Base-by-base conservation (phyloP, 2,797 vertebrate genomes). In the Aplochiton taeniatus region DNA sequence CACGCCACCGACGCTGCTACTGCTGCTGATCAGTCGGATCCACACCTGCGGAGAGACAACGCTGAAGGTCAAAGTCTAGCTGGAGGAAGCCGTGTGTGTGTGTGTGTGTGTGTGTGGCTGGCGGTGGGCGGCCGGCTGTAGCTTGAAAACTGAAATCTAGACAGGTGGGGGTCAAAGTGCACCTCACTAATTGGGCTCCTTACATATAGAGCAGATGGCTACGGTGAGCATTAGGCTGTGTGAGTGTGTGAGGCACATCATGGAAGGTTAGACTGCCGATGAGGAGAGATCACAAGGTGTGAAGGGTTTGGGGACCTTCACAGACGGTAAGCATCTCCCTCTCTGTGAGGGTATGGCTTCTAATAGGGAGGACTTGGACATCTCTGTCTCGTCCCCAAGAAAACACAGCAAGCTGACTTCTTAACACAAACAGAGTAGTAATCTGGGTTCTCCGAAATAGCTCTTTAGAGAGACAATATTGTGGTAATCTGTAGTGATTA, bases 171-270 rank as follows among this genome's bases (percentile, higher is more conserved):
- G 87, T 87, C 83, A 86, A 81, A 88, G 89, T 69, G 72, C 74
- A 68, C 46, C 69, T 74, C 82, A 82, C 79, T 91, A 88, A 91
- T 86, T 86, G 85, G 88, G 74, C 72, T 66, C 73, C 82, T 85
- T 78, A 31, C 85, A 86, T 81, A 82, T 84, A 68, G 76, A 90
- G 78, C 91, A 92, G 91, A 92, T 92, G 91, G 85, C 66, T 49
- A 70, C 44, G 77, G 68, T 77, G 82, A 81, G 82, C 82, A 87
- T 77, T 77, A 85, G 82, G 76, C 49, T 58, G 16, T 54, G 11
- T 49, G 42, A 57, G 73, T 61, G 65, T 49, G 59, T 46, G 51
- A 7, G 42, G 2, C 31, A 31, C 31, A 31, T 31, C 31, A 31
- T 31, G 31, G 31, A 31, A 2, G 31, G 66, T 49, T 60, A 66